These are phyloP conservation scores for Polymixis lichenea DNA, from an alignment of 2,888 invertebrate genomes.

Conservation along the genomic window DNA sequence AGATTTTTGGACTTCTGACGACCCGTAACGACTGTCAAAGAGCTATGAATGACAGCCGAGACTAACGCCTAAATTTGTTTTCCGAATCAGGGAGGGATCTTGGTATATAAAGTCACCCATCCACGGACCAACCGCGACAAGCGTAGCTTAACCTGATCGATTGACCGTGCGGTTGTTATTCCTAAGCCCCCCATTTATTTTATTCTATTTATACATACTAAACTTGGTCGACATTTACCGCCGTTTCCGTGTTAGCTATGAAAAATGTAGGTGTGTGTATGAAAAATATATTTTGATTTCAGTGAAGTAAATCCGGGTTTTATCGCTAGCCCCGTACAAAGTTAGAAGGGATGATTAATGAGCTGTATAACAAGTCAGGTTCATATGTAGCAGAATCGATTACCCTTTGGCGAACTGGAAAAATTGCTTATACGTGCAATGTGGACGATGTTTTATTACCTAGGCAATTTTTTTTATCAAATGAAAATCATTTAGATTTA, in stretches of 20 bases:
- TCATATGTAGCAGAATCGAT: constrained; percentile 70
- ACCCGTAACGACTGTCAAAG: too few relatives aligned
- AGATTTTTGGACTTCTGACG: too few relatives aligned
- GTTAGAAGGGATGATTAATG: constrained; percentile 67
- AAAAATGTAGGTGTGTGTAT: constrained; percentile 39
- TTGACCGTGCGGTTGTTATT: too few relatives aligned
- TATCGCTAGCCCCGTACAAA: constrained; percentile 58
- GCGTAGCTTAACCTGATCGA: too few relatives aligned
- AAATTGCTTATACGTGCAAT: constrained; percentile 64
- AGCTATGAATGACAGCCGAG: too few relatives aligned
- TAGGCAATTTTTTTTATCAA: constrained; percentile 28
- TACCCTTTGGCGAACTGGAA: constrained; percentile 66
- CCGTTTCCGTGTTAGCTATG: constrained; percentile 17
- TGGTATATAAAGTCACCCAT: too few relatives aligned
- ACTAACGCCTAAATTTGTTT: too few relatives aligned
- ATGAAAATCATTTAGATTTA: constrained; percentile 16
- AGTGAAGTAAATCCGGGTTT: constrained; percentile 46
- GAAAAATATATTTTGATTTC: constrained; percentile 56
- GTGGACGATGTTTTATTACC: constrained; percentile 47
- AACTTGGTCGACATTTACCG: background rate
- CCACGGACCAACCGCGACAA: too few relatives aligned
- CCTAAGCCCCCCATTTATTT: too few relatives aligned
- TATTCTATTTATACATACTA: background rate
- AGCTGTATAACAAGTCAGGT: constrained; percentile 68
- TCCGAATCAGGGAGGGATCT: too few relatives aligned